These are phyloP conservation scores for Sitobion miscanthi DNA, from an alignment of 1,140 invertebrate species.

Conservation along the genomic window DNA sequence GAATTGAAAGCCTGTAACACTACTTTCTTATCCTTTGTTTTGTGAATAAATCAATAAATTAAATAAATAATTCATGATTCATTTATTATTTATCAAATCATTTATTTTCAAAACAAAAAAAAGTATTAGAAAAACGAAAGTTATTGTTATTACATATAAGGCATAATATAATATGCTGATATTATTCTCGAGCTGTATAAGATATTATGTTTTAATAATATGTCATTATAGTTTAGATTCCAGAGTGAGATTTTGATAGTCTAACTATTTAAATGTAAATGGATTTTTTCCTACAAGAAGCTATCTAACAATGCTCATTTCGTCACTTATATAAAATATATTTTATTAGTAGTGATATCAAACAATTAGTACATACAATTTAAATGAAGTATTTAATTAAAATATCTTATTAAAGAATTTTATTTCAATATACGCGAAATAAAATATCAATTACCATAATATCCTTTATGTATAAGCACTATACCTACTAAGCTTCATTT, in stretches of 20 bases:
- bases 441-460: not conserved
- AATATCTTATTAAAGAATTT: not conserved
- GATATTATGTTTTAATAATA: no score
- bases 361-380: not conserved
- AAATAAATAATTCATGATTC: not conserved
- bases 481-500: no score
- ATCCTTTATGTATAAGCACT: no score
- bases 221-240: no score
- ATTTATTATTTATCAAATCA: not conserved
- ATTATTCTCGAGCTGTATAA: not conserved
- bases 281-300: not conserved
- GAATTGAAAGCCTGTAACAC: not conserved
- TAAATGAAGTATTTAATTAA: not conserved
- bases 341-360: not conserved
- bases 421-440: not conserved
- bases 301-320: not conserved
- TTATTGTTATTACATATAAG: not conserved
- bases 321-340: not conserved
- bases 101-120: not conserved
- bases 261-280: not conserved
- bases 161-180: not conserved
- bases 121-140: not conserved
- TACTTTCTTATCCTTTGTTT: not conserved
- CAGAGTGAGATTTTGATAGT: not conserved
- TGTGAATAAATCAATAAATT: not conserved